Evolutionary conservation across 2,797 vertebrate genomes (phyloP).

Genomic region (Molossus molossus): DNA sequence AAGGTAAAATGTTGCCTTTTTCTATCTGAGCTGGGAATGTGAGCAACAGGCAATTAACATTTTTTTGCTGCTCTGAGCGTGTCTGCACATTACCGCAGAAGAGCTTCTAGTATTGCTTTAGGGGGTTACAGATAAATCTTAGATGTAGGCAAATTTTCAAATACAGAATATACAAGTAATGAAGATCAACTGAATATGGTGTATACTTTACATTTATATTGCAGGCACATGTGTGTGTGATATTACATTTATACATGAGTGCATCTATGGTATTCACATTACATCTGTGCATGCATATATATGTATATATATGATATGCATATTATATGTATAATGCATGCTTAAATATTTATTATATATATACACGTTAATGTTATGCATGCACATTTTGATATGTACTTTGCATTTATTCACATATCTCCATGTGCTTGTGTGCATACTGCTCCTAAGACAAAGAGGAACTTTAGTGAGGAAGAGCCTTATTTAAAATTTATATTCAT

Average conservation of each 20-base stretch:
- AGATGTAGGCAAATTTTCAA: constrained; percentile 1
- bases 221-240: neutral
- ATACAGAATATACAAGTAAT: constrained; percentile 58
- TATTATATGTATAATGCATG: neutral
- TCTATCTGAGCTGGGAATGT: neutral
- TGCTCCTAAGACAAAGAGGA: neutral
- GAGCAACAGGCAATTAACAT: neutral
- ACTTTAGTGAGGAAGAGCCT: neutral
- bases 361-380: neutral
- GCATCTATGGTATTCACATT: neutral
- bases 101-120: neutral
- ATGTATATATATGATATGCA: neutral
- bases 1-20: neutral
- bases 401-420: constrained; percentile 10
- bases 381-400: neutral
- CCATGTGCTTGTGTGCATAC: neutral
- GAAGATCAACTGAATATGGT: neutral
- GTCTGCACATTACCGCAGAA: neutral
- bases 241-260: neutral
- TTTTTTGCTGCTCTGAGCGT: neutral
- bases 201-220: neutral
- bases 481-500: constrained; percentile 43
- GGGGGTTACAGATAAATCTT: neutral
- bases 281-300: neutral
- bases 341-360: neutral